A percentile compares a stretch with the other conserved stretches of the same genome.
Conservation (phyloP, 2,113 vertebrate genomes). For the Microcebus lehilahytsara region DNA sequence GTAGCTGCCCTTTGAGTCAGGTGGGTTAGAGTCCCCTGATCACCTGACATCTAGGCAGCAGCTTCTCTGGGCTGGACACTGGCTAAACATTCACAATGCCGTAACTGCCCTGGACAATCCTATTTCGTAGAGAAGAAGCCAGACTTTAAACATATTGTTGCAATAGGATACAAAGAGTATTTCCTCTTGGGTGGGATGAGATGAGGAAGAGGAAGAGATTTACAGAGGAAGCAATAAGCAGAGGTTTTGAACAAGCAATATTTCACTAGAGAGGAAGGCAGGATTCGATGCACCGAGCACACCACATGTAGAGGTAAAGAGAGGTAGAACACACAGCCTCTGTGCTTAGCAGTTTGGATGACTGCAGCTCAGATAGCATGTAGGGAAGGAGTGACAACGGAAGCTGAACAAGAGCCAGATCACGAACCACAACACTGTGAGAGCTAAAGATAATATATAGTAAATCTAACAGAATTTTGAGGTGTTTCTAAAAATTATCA, state of each 20-base stretch:
- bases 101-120: not conserved
- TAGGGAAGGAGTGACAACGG: slow-evolving; percentile 11
- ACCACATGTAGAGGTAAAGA: not conserved
- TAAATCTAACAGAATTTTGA: slow-evolving; percentile 54
- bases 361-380: not conserved
- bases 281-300: not conserved
- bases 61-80: not conserved
- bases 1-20: not conserved
- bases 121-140: not conserved
- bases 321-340: not conserved
- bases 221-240: not conserved
- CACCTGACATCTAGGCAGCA: not conserved
- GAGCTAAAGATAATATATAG: slow-evolving; percentile 60
- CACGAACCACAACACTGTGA: slow-evolving; percentile 4
- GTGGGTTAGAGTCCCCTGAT: not conserved
- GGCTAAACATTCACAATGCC: not conserved
- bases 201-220: not conserved
- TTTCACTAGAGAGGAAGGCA: not conserved
- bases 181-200: not conserved
- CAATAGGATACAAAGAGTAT: not conserved
- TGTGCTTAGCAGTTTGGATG: not conserved
- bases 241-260: not conserved
- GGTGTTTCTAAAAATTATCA: slow-evolving; percentile 66
- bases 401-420: slow-evolving; percentile 18
- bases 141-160: not conserved